Evolutionary conservation across 2,888 invertebrate genomes (phyloP), one percentile per base, ranked within the genome.

Genomic region (Scaptomyza reducta): DNA sequence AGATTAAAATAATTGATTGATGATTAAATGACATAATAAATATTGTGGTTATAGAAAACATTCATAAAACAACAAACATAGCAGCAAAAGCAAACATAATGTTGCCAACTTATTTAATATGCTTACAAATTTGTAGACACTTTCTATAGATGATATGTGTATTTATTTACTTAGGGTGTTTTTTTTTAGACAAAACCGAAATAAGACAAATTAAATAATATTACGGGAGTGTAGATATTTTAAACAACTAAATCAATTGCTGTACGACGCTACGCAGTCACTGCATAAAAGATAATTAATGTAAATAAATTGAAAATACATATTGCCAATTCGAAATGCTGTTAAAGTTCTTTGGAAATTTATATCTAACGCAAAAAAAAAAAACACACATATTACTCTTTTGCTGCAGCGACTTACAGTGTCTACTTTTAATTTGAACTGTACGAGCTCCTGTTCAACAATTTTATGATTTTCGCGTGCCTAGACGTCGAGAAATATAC

Each of bases 401-500:
- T 44, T 33, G 56, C 55, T 59, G 60, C 65, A 58, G 65, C 65
- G 70, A 90, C 90, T 90, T 90, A 90, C 90, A 87, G 89, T 83
- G 69, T 84, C 89, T 75, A 90, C 84, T 82, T 74, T 88, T 83
- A 81, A 75, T 90, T 90, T 90, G 76, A 88, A 85, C 75, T 90
- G 90, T 78, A 85, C 72, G 79, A 87, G 79, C 74, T 90, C 91
- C 90, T 88, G 79, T 87, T 90, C 90, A 70, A 87, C 79, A 81
- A 82, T 82, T 79, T 82, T 90, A 51, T 90, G 91, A 80, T 84
- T 72, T 79, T 85, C 90, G 79, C 90, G 90, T 71, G 90, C 90
- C 90, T 90, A 90, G 88, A 90, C 89, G 88, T 84, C 79, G 87
- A 70, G 72, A 83, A 83, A 83, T 69, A 84, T 67, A 81, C 80